A percentile compares a stretch with the other conserved stretches of the same genome.
These are phyloP conservation scores for human DNA, from an alignment of 2,113 vertebrate species.

Conservation along the genomic window DNA sequence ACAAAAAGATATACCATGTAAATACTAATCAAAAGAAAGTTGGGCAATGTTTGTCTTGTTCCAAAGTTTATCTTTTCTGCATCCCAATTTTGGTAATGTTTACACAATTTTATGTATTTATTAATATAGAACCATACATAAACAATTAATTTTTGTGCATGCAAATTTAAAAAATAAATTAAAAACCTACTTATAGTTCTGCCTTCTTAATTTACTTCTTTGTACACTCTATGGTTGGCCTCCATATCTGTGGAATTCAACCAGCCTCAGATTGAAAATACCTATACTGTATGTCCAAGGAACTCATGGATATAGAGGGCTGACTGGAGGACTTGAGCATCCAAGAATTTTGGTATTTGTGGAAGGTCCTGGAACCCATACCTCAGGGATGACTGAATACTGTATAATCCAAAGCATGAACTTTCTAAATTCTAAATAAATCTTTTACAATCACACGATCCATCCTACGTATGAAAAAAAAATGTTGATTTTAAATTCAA, in stretches of 20 bases:
- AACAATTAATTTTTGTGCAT: background rate
- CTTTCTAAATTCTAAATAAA: background rate
- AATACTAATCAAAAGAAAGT: background rate
- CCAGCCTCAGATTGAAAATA: background rate
- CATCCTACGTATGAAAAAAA: constrained; percentile 63
- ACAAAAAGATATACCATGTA: background rate
- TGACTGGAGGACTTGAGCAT: background rate
- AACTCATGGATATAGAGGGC: background rate
- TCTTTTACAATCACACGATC: constrained; percentile 45
- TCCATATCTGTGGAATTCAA: background rate
- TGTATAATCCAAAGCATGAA: constrained; percentile 66
- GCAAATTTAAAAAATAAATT: constrained; percentile 44
- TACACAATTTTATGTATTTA: background rate
- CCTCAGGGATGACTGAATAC: background rate
- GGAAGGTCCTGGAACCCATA: background rate
- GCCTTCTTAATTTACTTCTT: constrained; percentile 72
- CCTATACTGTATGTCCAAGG: background rate
- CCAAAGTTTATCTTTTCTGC: background rate
- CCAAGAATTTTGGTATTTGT: background rate
- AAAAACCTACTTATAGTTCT: constrained; percentile 61
- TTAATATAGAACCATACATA: background rate
- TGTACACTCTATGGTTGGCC: background rate
- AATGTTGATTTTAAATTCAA: constrained; percentile 35
- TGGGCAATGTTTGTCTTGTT: background rate
- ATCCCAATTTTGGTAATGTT: background rate